Conservation (phyloP, 2,888 invertebrate species). For the Acanthosepion pharaonis region DNA sequence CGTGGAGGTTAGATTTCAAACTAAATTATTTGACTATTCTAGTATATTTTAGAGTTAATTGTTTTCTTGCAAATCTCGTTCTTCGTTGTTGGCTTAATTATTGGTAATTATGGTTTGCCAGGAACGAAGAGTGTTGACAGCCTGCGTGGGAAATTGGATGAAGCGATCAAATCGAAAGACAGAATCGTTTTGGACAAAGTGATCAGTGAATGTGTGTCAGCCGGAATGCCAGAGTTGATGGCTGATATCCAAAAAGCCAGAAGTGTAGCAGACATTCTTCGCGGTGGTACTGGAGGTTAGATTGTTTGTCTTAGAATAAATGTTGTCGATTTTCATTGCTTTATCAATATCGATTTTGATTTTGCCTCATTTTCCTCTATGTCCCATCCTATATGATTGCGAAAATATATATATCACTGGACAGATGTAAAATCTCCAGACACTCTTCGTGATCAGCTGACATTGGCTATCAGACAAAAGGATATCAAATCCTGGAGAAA, state of each 20-base stretch:
- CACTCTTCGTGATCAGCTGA: conserved; percentile 24
- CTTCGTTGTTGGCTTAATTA: background rate
- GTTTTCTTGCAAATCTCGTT: background rate
- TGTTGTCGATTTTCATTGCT: background rate
- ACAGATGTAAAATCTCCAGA: background rate
- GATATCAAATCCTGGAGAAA: background rate
- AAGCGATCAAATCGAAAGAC: conserved; percentile 24
- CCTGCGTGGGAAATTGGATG: background rate
- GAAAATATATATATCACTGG: background rate
- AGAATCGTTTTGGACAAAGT: background rate
- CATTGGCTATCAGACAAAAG: background rate
- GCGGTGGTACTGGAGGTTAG: conserved; percentile 38
- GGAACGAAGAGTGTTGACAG: background rate
- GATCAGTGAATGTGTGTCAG: background rate
- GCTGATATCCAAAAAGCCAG: conserved; percentile 23
- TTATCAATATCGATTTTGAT: background rate
- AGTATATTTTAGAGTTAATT: background rate
- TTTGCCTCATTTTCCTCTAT: too few relatives aligned
- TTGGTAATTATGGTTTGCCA: background rate
- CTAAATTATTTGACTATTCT: background rate
- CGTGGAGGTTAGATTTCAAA: conserved; percentile 37
- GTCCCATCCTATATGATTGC: background rate
- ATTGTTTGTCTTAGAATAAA: background rate
- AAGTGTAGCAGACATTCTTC: conserved; percentile 1
- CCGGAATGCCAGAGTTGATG: background rate